A percentile compares a stretch with the other conserved stretches of the same genome.
phyloP scores from a whole-genome alignment of 2,797 vertebrate species.

The Amazona finschi region DNA sequence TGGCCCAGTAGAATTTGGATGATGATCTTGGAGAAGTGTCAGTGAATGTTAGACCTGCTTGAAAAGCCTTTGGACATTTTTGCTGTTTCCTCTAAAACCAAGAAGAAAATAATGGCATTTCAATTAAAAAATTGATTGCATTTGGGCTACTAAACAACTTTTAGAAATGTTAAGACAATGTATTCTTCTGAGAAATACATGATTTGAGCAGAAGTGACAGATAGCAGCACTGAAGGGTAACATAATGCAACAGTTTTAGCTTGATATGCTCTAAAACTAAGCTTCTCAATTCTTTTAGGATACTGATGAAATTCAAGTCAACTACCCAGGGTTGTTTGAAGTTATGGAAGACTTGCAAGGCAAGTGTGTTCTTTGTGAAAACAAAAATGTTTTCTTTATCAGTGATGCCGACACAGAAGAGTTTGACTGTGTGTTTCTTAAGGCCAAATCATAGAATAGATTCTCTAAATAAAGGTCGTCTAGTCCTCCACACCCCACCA shows the following conservation, averaged over 20 bases:
- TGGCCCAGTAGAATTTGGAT: neutral
- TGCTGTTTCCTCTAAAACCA: neutral
- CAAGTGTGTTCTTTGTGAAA: slow-evolving; percentile 33
- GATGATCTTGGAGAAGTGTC: neutral
- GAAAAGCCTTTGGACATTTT: neutral
- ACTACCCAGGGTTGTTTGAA: slow-evolving; percentile 90
- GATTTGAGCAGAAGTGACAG: neutral
- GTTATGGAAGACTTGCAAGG: slow-evolving; percentile 94
- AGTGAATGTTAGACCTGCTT: neutral
- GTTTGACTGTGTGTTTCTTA: neutral
- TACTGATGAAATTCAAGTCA: slow-evolving; percentile 89
- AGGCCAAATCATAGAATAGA: neutral
- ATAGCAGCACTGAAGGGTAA: neutral
- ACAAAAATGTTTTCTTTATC: neutral
- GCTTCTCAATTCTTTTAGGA: slow-evolving; percentile 76
- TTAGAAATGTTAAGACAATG: neutral
- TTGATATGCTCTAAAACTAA: neutral
- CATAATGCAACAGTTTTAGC: neutral
- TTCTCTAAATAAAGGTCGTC: neutral
- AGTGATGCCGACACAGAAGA: neutral
- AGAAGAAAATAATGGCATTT: neutral
- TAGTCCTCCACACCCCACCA: neutral
- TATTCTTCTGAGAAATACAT: neutral
- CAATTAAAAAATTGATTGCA: neutral
- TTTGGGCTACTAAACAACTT: neutral